Base-by-base conservation (phyloP, 2,113 vertebrate genomes). In the Xenopus borealis region DNA sequence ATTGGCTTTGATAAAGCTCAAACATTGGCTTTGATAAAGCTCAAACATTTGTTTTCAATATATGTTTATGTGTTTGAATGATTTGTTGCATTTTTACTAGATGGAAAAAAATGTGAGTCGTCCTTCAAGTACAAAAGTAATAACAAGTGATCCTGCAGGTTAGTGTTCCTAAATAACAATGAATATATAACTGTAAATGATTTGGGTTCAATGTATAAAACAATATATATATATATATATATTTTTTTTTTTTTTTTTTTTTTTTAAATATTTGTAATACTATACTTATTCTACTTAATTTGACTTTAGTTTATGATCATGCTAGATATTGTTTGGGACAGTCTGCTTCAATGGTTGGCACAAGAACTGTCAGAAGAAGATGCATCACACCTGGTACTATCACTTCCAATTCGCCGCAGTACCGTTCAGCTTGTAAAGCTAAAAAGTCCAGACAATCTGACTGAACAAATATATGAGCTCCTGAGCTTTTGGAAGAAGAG, bases 401-500 rank as follows among this genome's bases (percentile, higher is more conserved):
- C 82, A 16, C 90, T 96, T 20, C 91, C 84, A 4, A 88, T 98
- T 55, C 81, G 78, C 12, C 85, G 63, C 1, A 94, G 94, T 12
- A n/a, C 91, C 2, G 12, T 90, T 55, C 94, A 97, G 84, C 86
- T 95, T 81, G 88, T 92, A 80, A 89, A 74, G 62, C 83, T 94
- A 50, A 91, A 90, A 80, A 88, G 83, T 2, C 91, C 94, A 0
- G 86, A 89, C 45, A 82, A 86, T 66, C 81, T 87, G 63, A 81
- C 86, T 1, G 75, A 85, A 1, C 94, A 93, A 87, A 91, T 92
- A 81, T 92, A 93, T 7, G 87, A 92, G 20, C 71, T 94, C 18
- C 90, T 97, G 79, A 86, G 81, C 81, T 89, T 88, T 83, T 97
- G 95, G 94, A 92, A 90, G 72, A 91, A 87, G 70, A 90, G 86